Conservation (phyloP, 2,113 vertebrate genomes). For the Brienomyrus longianalis region DNA sequence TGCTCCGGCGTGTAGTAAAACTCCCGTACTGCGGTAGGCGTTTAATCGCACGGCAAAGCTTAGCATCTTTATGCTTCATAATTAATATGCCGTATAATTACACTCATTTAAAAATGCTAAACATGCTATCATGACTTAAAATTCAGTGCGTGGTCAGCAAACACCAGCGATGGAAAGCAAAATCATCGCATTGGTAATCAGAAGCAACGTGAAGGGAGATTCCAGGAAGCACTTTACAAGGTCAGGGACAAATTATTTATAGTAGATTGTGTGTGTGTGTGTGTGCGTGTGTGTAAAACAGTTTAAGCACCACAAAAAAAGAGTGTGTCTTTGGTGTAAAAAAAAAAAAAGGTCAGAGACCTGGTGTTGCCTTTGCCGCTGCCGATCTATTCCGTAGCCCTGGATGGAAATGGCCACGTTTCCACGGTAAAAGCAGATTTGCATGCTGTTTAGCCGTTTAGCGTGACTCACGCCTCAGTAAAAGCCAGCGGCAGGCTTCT, state of each 20-base stretch:
- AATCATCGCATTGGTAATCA: not conserved
- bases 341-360: not conserved
- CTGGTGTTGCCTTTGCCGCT: not conserved
- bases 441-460: not conserved
- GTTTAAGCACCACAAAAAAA: conserved; percentile 2
- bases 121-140: not conserved
- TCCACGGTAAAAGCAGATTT: not conserved
- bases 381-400: not conserved
- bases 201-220: not conserved
- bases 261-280: not conserved
- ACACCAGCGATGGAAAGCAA: not conserved
- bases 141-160: not conserved
- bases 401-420: not conserved
- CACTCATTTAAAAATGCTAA: not conserved
- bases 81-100: conserved; percentile 1
- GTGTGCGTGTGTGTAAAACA: not conserved
- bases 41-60: not conserved
- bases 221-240: not conserved
- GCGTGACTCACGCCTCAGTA: not conserved
- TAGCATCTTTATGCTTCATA: not conserved
- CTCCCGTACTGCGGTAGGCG: not conserved
- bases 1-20: not conserved
- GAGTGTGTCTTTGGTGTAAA: not conserved
- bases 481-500: not conserved
- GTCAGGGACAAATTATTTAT: not conserved